phyloP scores from a whole-genome alignment of 2,797 vertebrate genomes.

The Champsocephalus gunnari region DNA sequence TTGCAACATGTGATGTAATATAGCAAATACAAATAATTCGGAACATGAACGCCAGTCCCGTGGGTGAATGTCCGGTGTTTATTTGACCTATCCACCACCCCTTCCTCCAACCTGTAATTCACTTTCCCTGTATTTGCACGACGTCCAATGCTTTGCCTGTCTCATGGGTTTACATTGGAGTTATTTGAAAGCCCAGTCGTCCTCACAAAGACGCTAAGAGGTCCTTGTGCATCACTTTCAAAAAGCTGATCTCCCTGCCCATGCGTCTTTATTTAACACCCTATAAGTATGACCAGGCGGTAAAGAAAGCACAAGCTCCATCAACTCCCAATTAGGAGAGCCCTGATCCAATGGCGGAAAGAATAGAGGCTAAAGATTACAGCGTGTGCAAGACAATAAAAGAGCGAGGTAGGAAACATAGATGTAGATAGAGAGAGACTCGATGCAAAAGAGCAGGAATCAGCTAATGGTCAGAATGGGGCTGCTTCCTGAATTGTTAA shows the following conservation, averaged over 20 bases:
- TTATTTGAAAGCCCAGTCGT: not conserved
- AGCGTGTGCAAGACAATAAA: constrained; percentile 5
- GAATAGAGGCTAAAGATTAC: constrained; percentile 5
- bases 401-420: constrained; percentile 16
- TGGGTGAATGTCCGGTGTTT: not conserved
- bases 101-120: not conserved
- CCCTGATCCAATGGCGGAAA: constrained; percentile 9
- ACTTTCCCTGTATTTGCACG: not conserved
- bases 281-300: not conserved
- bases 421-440: constrained; percentile 41
- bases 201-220: not conserved
- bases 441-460: constrained; percentile 32
- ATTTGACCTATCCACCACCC: not conserved
- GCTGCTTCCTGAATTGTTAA: constrained; percentile 77
- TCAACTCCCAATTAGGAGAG: constrained; percentile 24
- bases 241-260: not conserved
- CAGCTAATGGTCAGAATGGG: constrained; percentile 67
- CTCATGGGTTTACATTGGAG: not conserved
- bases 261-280: not conserved
- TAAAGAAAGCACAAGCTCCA: constrained; percentile 25
- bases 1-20: no score
- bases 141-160: not conserved
- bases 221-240: not conserved
- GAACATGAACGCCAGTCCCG: not conserved
- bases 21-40: not conserved